Conservation (phyloP, 2,888 invertebrate species). For the Exocentrus adspersus region DNA sequence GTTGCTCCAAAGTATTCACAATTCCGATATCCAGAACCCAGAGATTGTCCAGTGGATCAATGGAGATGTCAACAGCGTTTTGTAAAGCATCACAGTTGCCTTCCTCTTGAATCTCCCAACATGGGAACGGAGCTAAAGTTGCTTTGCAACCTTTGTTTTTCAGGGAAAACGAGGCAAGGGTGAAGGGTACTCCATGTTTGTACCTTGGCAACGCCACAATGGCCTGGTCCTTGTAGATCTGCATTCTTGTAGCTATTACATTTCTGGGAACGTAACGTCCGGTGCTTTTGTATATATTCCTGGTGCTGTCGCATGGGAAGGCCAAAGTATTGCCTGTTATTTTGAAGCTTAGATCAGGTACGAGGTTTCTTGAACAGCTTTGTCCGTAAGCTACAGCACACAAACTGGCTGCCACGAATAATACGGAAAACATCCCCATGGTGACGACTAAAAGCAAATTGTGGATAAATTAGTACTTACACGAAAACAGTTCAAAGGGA, state of each 20-base stretch:
- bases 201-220: slow-evolving; percentile 71
- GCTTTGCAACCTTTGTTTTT: slow-evolving; percentile 65
- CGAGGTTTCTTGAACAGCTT: slow-evolving; percentile 45
- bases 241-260: slow-evolving; percentile 71
- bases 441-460: slow-evolving; percentile 30
- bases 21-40: slow-evolving; percentile 73
- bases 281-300: slow-evolving; percentile 67
- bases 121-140: slow-evolving; percentile 71
- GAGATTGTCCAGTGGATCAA: slow-evolving; percentile 69
- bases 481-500: no score
- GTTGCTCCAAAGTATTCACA: slow-evolving; percentile 69
- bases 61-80: slow-evolving; percentile 74
- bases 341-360: slow-evolving; percentile 57
- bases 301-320: slow-evolving; percentile 63
- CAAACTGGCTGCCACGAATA: slow-evolving; percentile 28
- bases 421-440: slow-evolving; percentile 37
- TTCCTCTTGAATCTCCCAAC: slow-evolving; percentile 77
- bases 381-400: slow-evolving; percentile 42
- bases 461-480: not conserved
- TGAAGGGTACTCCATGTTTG: slow-evolving; percentile 70
- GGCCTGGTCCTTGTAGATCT: slow-evolving; percentile 68
- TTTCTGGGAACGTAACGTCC: slow-evolving; percentile 70
- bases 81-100: slow-evolving; percentile 75
- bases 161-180: slow-evolving; percentile 68
- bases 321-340: slow-evolving; percentile 55